Evolutionary conservation across 2,797 vertebrate species (phyloP).

Genomic region (Pyrocephalus nanus): DNA sequence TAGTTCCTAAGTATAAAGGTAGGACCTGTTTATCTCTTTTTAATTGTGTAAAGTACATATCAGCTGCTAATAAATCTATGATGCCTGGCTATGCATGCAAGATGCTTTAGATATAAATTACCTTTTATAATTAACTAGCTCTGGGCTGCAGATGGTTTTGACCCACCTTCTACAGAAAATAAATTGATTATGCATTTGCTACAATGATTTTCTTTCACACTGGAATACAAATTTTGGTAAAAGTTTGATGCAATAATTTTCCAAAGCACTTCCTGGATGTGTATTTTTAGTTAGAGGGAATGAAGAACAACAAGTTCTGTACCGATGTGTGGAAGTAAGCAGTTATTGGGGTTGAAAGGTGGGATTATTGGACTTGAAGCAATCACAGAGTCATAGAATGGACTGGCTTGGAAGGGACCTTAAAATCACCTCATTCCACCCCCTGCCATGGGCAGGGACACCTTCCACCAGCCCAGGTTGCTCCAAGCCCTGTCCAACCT

Average conservation of each 20-base stretch:
- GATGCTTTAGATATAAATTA: conserved; percentile 22
- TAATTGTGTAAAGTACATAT: conserved; percentile 24
- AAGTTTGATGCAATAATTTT: background rate
- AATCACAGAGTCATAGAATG: background rate
- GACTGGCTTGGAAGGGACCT: fast-evolving
- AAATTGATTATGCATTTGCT: background rate
- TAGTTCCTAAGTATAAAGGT: conserved; percentile 50
- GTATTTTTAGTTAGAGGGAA: background rate
- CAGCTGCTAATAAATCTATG: conserved; percentile 26
- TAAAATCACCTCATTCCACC: fast-evolving
- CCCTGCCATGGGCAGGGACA: background rate
- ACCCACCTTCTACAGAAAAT: background rate
- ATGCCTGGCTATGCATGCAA: background rate
- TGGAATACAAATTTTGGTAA: background rate
- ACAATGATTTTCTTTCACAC: background rate
- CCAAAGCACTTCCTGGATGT: background rate
- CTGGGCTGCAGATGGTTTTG: background rate
- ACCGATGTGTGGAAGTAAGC: background rate
- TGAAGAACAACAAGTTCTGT: background rate
- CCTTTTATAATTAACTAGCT: conserved; percentile 17
- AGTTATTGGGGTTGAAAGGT: background rate
- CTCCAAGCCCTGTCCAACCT: background rate
- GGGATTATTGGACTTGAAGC: fast-evolving
- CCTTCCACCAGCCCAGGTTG: background rate
- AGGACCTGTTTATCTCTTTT: conserved; percentile 53